A percentile compares a stretch with the other conserved stretches of the same genome.
These are phyloP conservation scores for Amphibalanus amphitrite DNA, from an alignment of 1,140 invertebrate species.

Conservation along the genomic window DNA sequence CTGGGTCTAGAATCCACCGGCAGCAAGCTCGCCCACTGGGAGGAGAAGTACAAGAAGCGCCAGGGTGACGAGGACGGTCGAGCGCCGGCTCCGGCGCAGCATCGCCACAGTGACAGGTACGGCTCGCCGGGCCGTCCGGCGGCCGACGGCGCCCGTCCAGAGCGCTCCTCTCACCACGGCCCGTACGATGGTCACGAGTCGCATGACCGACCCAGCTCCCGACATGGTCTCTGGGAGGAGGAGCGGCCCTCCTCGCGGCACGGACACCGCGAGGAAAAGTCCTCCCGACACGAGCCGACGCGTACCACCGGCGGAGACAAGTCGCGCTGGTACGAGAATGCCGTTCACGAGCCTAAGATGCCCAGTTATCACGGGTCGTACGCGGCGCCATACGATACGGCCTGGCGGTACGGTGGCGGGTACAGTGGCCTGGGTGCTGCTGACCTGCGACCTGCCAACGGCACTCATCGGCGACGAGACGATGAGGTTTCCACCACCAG, in stretches of 20 bases:
- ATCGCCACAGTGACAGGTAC: not conserved
- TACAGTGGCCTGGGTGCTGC: not conserved
- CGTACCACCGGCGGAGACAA: not conserved
- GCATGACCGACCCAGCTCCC: no score
- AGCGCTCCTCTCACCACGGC: not conserved
- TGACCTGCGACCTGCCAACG: not conserved
- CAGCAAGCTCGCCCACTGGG: constrained; percentile 2
- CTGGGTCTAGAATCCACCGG: not conserved
- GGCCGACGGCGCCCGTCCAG: not conserved
- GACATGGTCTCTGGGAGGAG: no score
- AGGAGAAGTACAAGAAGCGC: not conserved
- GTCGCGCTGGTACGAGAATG: not conserved
- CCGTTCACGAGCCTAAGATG: not conserved
- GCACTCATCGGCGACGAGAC: not conserved
- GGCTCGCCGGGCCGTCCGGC: not conserved
- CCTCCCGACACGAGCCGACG: not conserved
- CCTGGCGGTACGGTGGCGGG: not conserved
- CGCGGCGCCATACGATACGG: not conserved
- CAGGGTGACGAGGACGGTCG: not conserved
- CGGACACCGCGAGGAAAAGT: not conserved
- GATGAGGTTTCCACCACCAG: no score
- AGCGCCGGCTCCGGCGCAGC: no score
- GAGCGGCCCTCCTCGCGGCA: not conserved
- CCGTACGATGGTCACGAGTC: not conserved
- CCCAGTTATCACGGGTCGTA: not conserved